Percentiles rank a stretch among this genome's conserved stretches.
Conservation (phyloP, 2,113 vertebrate genomes). For the Nestor notabilis region DNA sequence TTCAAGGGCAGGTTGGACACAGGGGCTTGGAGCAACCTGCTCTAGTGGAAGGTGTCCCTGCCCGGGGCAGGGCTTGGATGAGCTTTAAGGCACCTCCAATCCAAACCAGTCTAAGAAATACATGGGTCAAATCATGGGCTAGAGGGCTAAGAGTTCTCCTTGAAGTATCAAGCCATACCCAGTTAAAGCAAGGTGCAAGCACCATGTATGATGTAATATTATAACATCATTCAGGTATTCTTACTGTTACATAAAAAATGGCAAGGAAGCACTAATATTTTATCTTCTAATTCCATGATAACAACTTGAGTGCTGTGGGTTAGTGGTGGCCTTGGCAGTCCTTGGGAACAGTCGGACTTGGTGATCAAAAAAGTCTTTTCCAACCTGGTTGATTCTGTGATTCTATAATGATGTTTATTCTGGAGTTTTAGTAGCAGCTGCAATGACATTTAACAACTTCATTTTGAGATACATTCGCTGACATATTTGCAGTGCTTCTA, state of each 20-base stretch:
- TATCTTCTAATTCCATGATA: background rate
- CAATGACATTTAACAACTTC: background rate
- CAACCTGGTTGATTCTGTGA: background rate
- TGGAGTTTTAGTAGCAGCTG: background rate
- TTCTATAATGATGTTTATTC: background rate
- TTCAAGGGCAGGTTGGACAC: too few relatives aligned
- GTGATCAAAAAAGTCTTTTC: background rate
- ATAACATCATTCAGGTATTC: background rate
- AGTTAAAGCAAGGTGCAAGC: background rate
- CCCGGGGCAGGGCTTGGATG: too few relatives aligned
- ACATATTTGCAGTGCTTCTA: background rate
- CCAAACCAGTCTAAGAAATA: background rate
- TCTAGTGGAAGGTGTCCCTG: too few relatives aligned
- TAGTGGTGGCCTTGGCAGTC: too few relatives aligned
- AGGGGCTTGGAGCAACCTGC: too few relatives aligned
- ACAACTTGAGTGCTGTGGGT: too few relatives aligned
- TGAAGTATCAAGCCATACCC: background rate
- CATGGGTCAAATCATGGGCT: accelerated
- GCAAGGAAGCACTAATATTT: background rate
- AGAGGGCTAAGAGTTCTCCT: background rate
- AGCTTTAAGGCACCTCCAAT: too few relatives aligned
- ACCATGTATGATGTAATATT: background rate
- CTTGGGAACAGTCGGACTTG: too few relatives aligned
- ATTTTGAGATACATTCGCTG: background rate
- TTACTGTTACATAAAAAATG: background rate